Evolutionary conservation across 2,888 invertebrate genomes (phyloP).

Genomic region (Eurytoma adleriae): DNA sequence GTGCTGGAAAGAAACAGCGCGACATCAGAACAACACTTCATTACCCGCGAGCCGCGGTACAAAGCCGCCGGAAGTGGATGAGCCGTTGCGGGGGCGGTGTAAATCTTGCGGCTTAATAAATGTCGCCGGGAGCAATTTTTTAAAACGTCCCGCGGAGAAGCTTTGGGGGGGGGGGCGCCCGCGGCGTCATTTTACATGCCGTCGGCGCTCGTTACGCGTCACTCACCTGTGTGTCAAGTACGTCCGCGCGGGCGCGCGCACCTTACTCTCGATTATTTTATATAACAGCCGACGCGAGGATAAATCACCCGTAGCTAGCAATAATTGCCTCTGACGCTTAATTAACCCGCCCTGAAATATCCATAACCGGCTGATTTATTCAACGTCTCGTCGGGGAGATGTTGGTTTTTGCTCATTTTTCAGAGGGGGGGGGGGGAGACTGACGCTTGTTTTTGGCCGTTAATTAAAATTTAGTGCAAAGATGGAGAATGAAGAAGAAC

Average conservation of each 20-base stretch:
- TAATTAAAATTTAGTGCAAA: too few relatives aligned
- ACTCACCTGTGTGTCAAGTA: conserved; percentile 22
- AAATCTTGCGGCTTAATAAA: too few relatives aligned
- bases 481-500: too few relatives aligned
- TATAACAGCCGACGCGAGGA: background rate
- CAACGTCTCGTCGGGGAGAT: too few relatives aligned
- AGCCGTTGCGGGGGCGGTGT: background rate
- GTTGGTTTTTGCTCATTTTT: too few relatives aligned
- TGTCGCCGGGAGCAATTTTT: background rate
- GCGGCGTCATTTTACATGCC: conserved; percentile 4
- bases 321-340: conserved; percentile 1
- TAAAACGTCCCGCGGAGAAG: background rate
- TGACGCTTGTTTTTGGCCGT: too few relatives aligned
- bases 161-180: background rate
- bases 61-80: background rate
- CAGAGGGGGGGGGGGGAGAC: too few relatives aligned
- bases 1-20: too few relatives aligned
- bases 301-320: background rate
- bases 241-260: background rate
- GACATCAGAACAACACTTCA: too few relatives aligned
- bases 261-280: background rate
- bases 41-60: too few relatives aligned
- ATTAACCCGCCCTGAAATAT: background rate
- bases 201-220: background rate
- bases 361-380: background rate